Conservation (phyloP, 2,113 vertebrate species). For the Ammodytes marinus region DNA sequence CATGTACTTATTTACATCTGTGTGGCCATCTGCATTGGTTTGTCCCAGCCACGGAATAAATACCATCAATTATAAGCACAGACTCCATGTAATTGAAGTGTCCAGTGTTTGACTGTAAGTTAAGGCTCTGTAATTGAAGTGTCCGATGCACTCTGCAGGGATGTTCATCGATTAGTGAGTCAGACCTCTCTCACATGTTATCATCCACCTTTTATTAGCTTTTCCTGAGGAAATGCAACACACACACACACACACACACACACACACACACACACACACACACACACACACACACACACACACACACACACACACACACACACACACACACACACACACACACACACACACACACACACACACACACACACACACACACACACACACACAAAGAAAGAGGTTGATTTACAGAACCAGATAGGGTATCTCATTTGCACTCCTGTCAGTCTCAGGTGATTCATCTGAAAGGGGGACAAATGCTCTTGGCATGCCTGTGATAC, state of each 20-base stretch:
- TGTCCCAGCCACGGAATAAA: constrained; percentile 18
- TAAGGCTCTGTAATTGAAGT: constrained; percentile 18
- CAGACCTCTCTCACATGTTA: constrained; percentile 9
- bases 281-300: background rate
- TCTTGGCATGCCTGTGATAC: background rate
- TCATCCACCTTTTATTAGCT: constrained; percentile 24
- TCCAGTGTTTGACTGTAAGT: constrained; percentile 8
- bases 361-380: too few relatives aligned
- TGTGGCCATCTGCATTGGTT: constrained; percentile 38
- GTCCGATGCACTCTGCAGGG: constrained; percentile 12
- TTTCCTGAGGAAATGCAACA: background rate
- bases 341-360: background rate
- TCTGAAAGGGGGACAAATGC: constrained; percentile 6
- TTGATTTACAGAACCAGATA: constrained; percentile 18
- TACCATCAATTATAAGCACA: constrained; percentile 16
- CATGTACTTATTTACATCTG: constrained; percentile 1
- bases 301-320: too few relatives aligned
- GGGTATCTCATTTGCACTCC: constrained; percentile 19
- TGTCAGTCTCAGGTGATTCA: constrained; percentile 32
- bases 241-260: background rate
- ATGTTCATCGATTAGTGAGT: constrained; percentile 44
- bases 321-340: background rate
- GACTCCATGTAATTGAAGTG: constrained; percentile 46
- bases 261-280: constrained; percentile 1
- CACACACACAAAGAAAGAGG: background rate